Evolutionary conservation across 2,797 vertebrate species (phyloP).

Genomic region (Coluber constrictor): DNA sequence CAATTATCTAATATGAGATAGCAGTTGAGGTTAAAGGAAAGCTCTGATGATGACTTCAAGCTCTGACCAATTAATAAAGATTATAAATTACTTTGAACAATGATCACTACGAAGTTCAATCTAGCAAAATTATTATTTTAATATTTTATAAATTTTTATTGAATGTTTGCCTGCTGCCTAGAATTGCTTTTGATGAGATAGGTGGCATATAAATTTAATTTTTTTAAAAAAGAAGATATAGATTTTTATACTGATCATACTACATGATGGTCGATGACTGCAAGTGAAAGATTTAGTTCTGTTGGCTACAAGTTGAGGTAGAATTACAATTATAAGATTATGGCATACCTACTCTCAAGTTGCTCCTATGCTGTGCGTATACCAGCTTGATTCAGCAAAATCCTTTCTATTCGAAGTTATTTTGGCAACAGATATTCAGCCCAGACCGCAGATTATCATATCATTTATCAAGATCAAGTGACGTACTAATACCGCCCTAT

Average conservation of each 20-base stretch:
- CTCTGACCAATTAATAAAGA: background rate
- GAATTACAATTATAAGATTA: background rate
- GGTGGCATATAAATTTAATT: background rate
- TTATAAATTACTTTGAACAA: background rate
- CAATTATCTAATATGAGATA: background rate
- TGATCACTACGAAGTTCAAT: background rate
- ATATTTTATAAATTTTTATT: background rate
- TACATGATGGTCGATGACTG: background rate
- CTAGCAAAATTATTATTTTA: background rate
- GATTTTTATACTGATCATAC: background rate
- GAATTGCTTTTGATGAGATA: background rate
- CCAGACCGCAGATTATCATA: background rate
- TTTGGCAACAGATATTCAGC: background rate
- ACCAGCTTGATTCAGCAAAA: background rate
- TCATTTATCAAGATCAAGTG: background rate
- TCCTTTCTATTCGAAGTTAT: background rate
- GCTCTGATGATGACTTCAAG: background rate
- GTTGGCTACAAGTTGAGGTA: background rate
- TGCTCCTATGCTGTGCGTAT: background rate
- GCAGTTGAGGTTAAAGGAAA: background rate
- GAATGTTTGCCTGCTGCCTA: background rate
- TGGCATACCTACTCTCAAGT: background rate
- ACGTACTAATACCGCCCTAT: too few relatives aligned
- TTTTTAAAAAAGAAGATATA: background rate
- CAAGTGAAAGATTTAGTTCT: background rate